Evolutionary conservation across 2,797 vertebrate genomes (phyloP).

Genomic region (Gallinago solitaria): DNA sequence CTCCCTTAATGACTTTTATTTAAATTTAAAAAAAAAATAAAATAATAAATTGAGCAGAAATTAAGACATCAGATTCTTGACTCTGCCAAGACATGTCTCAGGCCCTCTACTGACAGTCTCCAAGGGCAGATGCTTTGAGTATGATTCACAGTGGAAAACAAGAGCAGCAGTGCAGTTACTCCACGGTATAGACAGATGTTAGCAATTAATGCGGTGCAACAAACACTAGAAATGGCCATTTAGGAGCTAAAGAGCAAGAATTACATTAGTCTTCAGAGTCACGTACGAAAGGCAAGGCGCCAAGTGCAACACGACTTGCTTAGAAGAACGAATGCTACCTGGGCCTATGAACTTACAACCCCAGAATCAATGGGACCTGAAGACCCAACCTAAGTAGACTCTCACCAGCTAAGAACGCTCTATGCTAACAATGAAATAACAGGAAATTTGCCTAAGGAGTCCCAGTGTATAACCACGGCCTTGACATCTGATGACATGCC

Average conservation of each 20-base stretch:
- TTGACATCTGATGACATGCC: background rate
- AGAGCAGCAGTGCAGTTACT: background rate
- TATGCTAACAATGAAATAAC: background rate
- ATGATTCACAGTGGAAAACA: background rate
- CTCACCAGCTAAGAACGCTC: background rate
- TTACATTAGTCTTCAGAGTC: background rate
- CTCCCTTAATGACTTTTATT: background rate
- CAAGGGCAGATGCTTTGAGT: background rate
- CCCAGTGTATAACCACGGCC: fast-evolving
- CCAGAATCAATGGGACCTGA: background rate
- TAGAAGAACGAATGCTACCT: background rate
- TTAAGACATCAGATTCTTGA: background rate
- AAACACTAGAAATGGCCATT: background rate
- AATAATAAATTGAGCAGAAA: background rate
- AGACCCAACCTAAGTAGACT: background rate
- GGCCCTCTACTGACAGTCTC: background rate
- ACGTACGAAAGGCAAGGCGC: background rate
- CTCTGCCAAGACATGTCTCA: background rate
- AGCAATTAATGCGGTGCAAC: background rate
- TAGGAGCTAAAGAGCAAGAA: background rate
- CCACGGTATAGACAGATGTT: background rate
- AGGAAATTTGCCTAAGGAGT: background rate
- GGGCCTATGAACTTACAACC: background rate
- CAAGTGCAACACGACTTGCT: background rate
- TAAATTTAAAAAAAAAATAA: background rate